phyloP scores from a whole-genome alignment of 2,797 vertebrate species.

The Peromyscus eremicus region DNA sequence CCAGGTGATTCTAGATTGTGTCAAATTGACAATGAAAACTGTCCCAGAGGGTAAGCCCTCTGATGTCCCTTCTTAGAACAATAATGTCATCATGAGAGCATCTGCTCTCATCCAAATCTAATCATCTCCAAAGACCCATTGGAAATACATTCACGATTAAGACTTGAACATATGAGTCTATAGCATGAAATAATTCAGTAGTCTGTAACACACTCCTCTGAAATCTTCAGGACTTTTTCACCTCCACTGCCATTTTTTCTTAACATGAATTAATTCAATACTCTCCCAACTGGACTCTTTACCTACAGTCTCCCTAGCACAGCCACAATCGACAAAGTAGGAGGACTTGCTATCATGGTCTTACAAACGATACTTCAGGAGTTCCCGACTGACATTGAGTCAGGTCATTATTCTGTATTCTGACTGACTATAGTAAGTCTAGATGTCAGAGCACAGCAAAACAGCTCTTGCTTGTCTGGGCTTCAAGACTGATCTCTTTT shows the following conservation, averaged over 20 bases:
- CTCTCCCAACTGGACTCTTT: neutral
- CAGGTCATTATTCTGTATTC: neutral
- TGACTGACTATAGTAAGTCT: neutral
- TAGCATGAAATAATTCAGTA: neutral
- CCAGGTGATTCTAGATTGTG: neutral
- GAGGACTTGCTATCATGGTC: neutral
- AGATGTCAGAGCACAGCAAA: neutral
- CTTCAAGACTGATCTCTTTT: neutral
- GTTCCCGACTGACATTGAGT: neutral
- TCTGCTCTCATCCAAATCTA: neutral
- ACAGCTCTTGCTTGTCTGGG: neutral
- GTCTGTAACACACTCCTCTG: neutral
- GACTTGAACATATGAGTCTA: neutral
- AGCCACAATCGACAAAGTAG: neutral
- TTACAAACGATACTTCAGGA: neutral
- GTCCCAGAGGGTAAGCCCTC: neutral
- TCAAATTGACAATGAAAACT: neutral
- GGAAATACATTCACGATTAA: neutral
- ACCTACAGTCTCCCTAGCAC: neutral
- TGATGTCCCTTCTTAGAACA: neutral
- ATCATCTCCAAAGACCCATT: neutral
- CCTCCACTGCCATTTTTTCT: neutral
- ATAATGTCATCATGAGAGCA: neutral
- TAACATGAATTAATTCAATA: neutral
- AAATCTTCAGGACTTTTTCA: slow-evolving; percentile 18